Percentiles rank a stretch among this genome's conserved stretches.
These are phyloP conservation scores for Orientallactaga sibirica DNA, from an alignment of 2,797 vertebrate species.

Conservation along the genomic window DNA sequence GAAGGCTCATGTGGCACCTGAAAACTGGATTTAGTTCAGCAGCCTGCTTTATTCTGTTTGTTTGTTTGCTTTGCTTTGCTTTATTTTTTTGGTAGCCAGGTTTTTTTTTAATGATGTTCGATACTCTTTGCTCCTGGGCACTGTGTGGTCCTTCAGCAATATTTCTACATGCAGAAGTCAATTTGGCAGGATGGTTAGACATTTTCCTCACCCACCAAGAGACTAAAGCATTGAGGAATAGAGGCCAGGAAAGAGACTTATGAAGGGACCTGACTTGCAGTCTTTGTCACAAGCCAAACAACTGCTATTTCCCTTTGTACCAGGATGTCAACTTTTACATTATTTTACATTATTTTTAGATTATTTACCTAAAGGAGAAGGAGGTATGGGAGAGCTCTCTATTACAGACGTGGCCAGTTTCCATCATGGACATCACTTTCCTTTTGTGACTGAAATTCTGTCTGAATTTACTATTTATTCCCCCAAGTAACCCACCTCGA, in stretches of 20 bases:
- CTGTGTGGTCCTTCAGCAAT: not conserved
- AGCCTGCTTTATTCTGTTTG: no score
- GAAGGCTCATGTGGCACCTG: not conserved
- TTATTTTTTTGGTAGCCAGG: no score
- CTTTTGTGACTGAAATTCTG: not conserved
- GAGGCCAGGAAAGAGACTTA: not conserved
- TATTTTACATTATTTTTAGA: not conserved
- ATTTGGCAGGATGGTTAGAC: not conserved
- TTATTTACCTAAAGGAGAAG: not conserved
- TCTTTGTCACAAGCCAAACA: not conserved
- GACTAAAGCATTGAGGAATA: not conserved
- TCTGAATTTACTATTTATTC: not conserved
- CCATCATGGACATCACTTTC: not conserved
- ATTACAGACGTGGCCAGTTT: not conserved
- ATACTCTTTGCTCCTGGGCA: not conserved
- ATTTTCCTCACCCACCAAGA: not conserved
- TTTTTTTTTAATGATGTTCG: no score
- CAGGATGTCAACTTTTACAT: not conserved
- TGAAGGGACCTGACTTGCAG: not conserved
- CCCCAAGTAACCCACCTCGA: not conserved
- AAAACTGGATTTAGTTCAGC: not conserved
- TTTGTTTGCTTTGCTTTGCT: no score
- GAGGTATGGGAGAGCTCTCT: not conserved
- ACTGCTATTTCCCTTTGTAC: not conserved
- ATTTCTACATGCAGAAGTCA: not conserved